Conservation (phyloP, 2,888 invertebrate genomes). For the Drosophila kanekoi region DNA sequence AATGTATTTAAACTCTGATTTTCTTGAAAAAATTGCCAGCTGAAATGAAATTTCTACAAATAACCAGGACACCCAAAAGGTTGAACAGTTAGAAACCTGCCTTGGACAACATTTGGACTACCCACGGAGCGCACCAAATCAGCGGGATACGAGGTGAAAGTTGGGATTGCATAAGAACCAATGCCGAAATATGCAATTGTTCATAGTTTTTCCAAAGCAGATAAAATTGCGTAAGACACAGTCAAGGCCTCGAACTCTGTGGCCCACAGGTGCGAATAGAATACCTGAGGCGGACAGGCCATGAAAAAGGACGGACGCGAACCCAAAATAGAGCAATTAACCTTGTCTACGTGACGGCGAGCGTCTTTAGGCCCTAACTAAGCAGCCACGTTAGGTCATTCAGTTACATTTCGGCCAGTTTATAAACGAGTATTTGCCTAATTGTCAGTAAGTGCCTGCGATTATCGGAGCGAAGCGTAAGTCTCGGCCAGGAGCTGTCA, state of each 20-base stretch:
- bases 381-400: slow-evolving; percentile 35
- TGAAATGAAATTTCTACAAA: not conserved
- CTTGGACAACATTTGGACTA: slow-evolving; percentile 9
- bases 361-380: slow-evolving; percentile 25
- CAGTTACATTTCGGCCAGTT: slow-evolving; percentile 7
- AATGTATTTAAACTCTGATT: not conserved
- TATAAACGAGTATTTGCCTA: slow-evolving; percentile 38
- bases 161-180: slow-evolving; percentile 66
- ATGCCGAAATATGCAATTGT: slow-evolving; percentile 42
- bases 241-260: slow-evolving; percentile 35
- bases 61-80: not conserved
- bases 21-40: not conserved
- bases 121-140: slow-evolving; percentile 35
- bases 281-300: slow-evolving; percentile 44
- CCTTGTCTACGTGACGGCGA: slow-evolving; percentile 70
- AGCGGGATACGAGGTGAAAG: slow-evolving; percentile 66
- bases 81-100: slow-evolving; percentile 24
- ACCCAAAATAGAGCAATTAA: slow-evolving; percentile 73
- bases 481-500: slow-evolving; percentile 21
- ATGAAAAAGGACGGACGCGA: slow-evolving; percentile 34
- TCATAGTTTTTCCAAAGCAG: slow-evolving; percentile 18
- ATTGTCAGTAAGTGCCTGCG: slow-evolving; percentile 68
- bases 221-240: slow-evolving; percentile 51
- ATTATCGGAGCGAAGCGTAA: slow-evolving; percentile 51
- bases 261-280: slow-evolving; percentile 46